phyloP scores from a whole-genome alignment of 2,113 vertebrate genomes.

The Anoplopoma fimbria region DNA sequence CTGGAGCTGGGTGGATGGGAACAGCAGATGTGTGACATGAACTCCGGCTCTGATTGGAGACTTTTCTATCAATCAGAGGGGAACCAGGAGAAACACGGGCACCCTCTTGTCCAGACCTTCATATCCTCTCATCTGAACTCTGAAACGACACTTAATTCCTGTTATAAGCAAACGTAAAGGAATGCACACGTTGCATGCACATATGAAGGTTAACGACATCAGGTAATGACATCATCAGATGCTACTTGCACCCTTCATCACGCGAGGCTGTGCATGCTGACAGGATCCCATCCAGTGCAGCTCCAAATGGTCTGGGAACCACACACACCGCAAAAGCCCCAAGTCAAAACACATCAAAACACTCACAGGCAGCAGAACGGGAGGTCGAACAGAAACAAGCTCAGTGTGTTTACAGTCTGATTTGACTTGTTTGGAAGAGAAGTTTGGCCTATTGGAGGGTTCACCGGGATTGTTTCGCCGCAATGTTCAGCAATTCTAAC shows the following conservation, averaged over 20 bases:
- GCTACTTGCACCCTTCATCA: slow-evolving; percentile 56
- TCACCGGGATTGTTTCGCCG: slow-evolving; percentile 49
- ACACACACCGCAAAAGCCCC: slow-evolving; percentile 65
- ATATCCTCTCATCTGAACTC: slow-evolving; percentile 48
- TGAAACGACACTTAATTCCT: slow-evolving; percentile 44
- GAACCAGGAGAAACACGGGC: slow-evolving; percentile 49
- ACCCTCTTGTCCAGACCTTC: slow-evolving; percentile 35
- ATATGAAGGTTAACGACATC: too few species aligned
- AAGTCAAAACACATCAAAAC: slow-evolving; percentile 79
- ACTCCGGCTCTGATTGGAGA: slow-evolving; percentile 76
- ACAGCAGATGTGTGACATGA: slow-evolving; percentile 84
- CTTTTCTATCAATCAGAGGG: slow-evolving; percentile 73
- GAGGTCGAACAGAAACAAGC: slow-evolving; percentile 64
- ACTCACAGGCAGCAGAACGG: slow-evolving; percentile 33
- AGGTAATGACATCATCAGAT: slow-evolving; percentile 65
- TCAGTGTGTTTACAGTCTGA: slow-evolving; percentile 67
- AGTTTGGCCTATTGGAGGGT: slow-evolving; percentile 37
- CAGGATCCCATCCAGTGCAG: slow-evolving; percentile 46
- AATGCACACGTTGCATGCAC: background rate
- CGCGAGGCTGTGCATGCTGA: slow-evolving; percentile 46
- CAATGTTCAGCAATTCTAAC: slow-evolving; percentile 48
- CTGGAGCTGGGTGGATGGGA: slow-evolving; percentile 79
- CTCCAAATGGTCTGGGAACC: slow-evolving; percentile 54
- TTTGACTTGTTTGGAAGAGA: slow-evolving; percentile 62
- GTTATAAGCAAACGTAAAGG: slow-evolving; percentile 36